Percentiles rank a stretch among this genome's conserved stretches.
Conservation (phyloP, 35 echinoderm and acorn worm species). For the Apostichopus parvimensis region DNA sequence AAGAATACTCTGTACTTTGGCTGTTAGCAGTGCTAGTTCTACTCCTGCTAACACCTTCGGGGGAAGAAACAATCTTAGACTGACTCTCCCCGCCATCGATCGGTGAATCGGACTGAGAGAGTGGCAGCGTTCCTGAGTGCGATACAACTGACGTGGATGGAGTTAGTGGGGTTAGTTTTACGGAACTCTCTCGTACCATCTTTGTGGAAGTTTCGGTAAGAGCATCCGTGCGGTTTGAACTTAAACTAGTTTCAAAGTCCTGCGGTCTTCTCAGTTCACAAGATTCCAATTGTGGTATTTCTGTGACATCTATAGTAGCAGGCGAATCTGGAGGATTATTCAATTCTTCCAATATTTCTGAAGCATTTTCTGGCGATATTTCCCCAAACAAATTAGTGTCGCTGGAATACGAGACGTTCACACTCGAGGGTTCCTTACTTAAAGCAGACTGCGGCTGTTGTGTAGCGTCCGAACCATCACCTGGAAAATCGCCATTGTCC, state of each 20-base stretch:
- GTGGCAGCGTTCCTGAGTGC: background rate
- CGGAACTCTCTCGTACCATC: conserved; percentile 38
- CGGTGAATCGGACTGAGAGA: conserved; percentile 1
- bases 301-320: conserved; percentile 73
- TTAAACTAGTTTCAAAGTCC: conserved; percentile 40
- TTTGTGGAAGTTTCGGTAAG: conserved; percentile 10
- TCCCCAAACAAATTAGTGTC: conserved; percentile 15
- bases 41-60: conserved; percentile 49
- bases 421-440: background rate
- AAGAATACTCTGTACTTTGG: conserved; percentile 70
- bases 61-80: background rate
- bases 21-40: conserved; percentile 73
- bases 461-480: background rate
- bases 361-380: conserved; percentile 16
- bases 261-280: conserved; percentile 39
- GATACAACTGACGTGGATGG: conserved; percentile 34
- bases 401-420: background rate
- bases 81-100: background rate
- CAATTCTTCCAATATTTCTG: conserved; percentile 17
- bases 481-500: conserved; percentile 35
- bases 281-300: conserved; percentile 27
- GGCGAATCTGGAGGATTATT: conserved; percentile 48
- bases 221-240: background rate
- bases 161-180: conserved; percentile 18
- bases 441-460: background rate